A percentile compares a stretch with the other conserved stretches of the same genome.
Evolutionary conservation across 1,140 invertebrate genomes (phyloP).

Genomic region (Drosophila equinoxialis): DNA sequence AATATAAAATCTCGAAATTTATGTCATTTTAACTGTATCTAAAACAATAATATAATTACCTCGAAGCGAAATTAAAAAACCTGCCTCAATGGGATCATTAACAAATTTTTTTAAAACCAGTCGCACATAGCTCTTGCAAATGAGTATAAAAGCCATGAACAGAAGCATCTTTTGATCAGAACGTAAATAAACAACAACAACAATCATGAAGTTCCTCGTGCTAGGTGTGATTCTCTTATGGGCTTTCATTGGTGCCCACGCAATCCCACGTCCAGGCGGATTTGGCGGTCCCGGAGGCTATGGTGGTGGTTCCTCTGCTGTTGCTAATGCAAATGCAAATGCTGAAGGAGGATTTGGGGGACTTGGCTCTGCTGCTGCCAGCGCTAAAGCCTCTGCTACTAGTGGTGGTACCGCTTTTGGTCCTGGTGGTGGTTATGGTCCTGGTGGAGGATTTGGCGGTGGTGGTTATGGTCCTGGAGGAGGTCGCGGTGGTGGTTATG

Average conservation of each 20-base stretch:
- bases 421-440: too few species aligned
- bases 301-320: too few species aligned
- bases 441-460: too few species aligned
- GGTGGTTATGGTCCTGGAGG: too few species aligned
- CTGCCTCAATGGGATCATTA: background rate
- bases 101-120: background rate
- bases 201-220: background rate
- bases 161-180: background rate
- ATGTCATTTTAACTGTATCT: background rate
- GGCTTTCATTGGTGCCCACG: background rate
- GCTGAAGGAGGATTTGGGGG: too few species aligned
- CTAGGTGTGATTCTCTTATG: background rate
- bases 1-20: background rate
- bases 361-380: too few species aligned
- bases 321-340: too few species aligned
- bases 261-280: background rate
- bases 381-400: too few species aligned
- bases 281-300: too few species aligned
- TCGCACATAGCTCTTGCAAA: background rate
- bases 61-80: background rate
- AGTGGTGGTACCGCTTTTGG: too few species aligned
- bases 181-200: background rate
- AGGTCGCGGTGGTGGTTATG: too few species aligned
- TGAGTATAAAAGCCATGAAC: background rate
- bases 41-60: slow-evolving; percentile 9